Percentiles rank a stretch among this genome's conserved stretches.
phyloP scores from a whole-genome alignment of 2,797 vertebrate genomes.

The Pelobates cultripes region DNA sequence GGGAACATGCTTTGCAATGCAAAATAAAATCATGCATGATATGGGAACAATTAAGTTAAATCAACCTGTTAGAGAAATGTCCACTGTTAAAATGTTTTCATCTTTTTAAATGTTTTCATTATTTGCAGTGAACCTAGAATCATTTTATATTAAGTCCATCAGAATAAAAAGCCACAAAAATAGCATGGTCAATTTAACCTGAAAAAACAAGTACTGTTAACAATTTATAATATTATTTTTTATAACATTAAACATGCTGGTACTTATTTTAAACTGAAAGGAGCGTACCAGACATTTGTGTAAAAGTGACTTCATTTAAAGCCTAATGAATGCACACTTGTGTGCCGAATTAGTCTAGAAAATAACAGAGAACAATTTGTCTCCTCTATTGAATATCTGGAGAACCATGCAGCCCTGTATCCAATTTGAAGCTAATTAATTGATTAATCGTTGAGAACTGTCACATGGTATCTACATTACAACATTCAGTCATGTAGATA shows the following conservation, averaged over 20 bases:
- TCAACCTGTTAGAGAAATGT: no score
- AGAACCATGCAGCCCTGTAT: conserved; percentile 36
- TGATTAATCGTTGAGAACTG: conserved; percentile 57
- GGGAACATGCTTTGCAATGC: no score
- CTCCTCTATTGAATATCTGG: conserved; percentile 47
- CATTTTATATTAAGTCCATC: no score
- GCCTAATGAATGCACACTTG: conserved; percentile 51
- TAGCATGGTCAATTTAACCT: no score
- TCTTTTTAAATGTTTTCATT: no score
- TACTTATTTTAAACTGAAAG: conserved; percentile 41
- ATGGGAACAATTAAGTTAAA: no score
- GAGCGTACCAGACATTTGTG: conserved; percentile 32
- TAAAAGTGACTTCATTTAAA: conserved; percentile 50
- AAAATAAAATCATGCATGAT: no score
- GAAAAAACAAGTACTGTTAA: no score
- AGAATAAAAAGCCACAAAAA: no score
- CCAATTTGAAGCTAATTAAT: conserved; percentile 56
- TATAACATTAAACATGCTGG: conserved; percentile 34
- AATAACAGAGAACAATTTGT: conserved; percentile 59
- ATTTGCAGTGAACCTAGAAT: no score
- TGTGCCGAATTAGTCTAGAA: conserved; percentile 54
- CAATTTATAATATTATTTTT: not conserved
- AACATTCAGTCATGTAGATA: conserved; percentile 59
- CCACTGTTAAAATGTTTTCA: no score
- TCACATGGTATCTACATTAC: conserved; percentile 59